Base-by-base conservation (phyloP, 2,113 vertebrate species). In the Lepisosteus osseus region DNA sequence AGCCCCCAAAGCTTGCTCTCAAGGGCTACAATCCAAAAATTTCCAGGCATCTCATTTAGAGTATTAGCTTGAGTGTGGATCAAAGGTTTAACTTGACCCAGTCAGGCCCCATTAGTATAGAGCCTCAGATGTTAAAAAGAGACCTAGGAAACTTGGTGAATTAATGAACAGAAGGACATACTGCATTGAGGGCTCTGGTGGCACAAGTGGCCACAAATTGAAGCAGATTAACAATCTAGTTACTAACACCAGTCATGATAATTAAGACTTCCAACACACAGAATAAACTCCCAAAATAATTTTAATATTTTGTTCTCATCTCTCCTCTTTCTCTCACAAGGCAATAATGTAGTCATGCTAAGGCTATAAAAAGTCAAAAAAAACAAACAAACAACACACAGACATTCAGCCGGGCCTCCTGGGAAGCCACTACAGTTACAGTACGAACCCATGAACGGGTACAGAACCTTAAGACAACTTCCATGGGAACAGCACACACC, bases 331-430 rank as follows among this genome's bases (percentile, higher is more conserved):
- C 84, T 83, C 87, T 80, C 64, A 86, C 82, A 86, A 94, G 92
- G 92, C 91, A 89, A 73, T 87, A 91, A 89, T 87, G 88, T 91
- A 87, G 90, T 92, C 94, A 96, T 95, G 93, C 92, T 93, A 94
- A 95, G 92, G 92, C 91, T 92, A 93, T 77, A 89, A 89, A 91
- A 91, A 56, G 81, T 84, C 91, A 90, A 84, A 80, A 29, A 85
- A 90, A 88, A 82, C 79, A 65, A 29, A 43, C 62, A 78, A 17
- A 72, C 69, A 54, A 71, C 54, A 57, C 55, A 71, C 61, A 51
- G 41, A 90, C 90, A 87, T 92, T 89, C 91, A 82, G 85, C 79
- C 85, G 87, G 89, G 87, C 87, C 82, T 78, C 85, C 70, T 62
- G 14, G 69, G 79, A 76, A 86, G 80, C 85, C 82, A 87, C 83